Evolutionary conservation across 2,888 invertebrate species (phyloP), one percentile per base, ranked within the genome.

Genomic region (Coleophora flavipennella): DNA sequence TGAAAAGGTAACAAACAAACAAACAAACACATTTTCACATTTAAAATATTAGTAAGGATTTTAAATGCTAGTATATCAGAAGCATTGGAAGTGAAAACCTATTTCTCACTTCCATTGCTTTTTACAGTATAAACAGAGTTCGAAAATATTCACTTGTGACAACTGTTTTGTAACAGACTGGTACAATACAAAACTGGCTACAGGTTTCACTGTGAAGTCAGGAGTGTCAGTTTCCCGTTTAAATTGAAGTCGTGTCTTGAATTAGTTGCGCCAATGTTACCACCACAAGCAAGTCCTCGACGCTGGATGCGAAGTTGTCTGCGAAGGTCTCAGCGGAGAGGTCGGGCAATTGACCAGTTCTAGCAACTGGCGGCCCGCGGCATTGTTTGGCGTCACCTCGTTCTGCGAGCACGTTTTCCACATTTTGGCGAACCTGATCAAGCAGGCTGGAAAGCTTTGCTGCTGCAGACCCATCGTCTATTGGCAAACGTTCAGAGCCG

Each of bases 221-320:
- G 87, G 54, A 94, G 88, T 7, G 94, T 94, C 34, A 99, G 88
- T 77, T 98, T 98, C 81, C 99, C 99, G 77, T 98, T 97, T 39
- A n/a, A 99, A 87, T 64, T 96, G 94, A 58, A 99, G 88, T 78
- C 99, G 98, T 1, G 98, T 97, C 83, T 97, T 96, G 62, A 97
- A n/a, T 95, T 44, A 99, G 87, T 66, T 98, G 97, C 10, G 98
- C 95, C 44, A 99, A 87, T 33, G 98, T 97, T 56, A 97, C 92
- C 67, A 85, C 96, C 99, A 99, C 99, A 59, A 99, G 87, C 57
- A 99, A 88, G 86, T 99, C 99, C 81, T 99, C 97, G 70, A 98
- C 94, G 64, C 96, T 95, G 54, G 96, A 92, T 67, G 97, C 97
- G 71, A 99, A 92, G 91, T 98, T 95, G 57, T 94, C 92, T 31